Evolutionary conservation across 2,888 invertebrate species (phyloP).

Genomic region (Saturnia japonica): DNA sequence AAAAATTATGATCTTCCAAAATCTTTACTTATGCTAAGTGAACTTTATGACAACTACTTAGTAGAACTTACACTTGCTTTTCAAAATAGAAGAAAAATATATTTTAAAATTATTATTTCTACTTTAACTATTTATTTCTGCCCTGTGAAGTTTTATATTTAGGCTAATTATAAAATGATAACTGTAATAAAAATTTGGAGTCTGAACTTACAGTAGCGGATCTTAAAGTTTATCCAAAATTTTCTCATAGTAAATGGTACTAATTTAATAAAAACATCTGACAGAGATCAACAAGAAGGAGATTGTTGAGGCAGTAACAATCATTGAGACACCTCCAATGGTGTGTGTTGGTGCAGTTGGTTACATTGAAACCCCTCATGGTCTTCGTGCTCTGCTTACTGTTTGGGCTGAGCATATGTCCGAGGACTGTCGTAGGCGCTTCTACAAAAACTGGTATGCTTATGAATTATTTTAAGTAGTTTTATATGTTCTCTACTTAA

Average conservation of each 20-base stretch:
- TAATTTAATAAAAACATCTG: neutral
- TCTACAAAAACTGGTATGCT: conserved; percentile 99
- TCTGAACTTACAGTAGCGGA: no score
- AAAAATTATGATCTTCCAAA: no score
- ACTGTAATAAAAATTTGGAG: no score
- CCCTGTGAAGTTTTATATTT: no score
- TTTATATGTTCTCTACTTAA: neutral
- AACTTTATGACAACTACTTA: no score
- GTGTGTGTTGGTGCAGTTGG: conserved; percentile 98
- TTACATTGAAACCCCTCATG: conserved; percentile 99
- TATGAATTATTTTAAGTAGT: neutral
- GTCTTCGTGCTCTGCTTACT: conserved; percentile 96
- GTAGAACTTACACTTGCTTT: no score
- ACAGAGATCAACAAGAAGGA: conserved; percentile 99
- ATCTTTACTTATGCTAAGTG: no score
- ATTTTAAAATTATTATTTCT: no score
- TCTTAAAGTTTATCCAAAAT: no score
- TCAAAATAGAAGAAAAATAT: no score
- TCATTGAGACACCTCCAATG: conserved; percentile 99
- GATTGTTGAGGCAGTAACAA: conserved; percentile 99
- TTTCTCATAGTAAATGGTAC: neutral
- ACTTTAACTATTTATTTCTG: no score
- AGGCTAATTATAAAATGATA: no score
- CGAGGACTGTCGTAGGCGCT: conserved; percentile 98
- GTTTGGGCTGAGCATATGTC: conserved; percentile 99